Evolutionary conservation across 1,140 invertebrate genomes (phyloP), one percentile per base, ranked within the genome.

Genomic region (Ooceraea biroi): DNA sequence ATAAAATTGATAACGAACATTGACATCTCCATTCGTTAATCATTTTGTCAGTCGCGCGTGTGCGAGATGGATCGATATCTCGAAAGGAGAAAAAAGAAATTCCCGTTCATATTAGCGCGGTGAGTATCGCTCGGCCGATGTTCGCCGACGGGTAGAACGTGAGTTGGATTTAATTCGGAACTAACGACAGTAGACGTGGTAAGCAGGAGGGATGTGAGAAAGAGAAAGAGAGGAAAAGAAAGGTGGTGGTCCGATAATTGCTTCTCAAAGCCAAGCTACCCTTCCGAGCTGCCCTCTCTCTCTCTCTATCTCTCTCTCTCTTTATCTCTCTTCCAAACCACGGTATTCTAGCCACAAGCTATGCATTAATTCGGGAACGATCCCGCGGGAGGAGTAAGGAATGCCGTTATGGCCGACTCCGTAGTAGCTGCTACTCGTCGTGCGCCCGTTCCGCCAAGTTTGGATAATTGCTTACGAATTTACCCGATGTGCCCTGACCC

Each of bases 341-440:
- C 46, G 60, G 55, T 63, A 90, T 90, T 87, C 87, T n/a, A 65
- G 73, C 83, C 87, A 90, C 83, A 85, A 60, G 74, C 80, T 86
- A 83, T 89, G 85, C 90, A 90, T 91, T 91, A 91, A 91, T 91
- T 90, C 85, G 82, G 73, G 60, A 89, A 86, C 82, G 87, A 88
- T 91, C 85, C 84, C 88, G 46, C 57, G 88, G 82, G 88, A 85
- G 86, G 80, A 90, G 89, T 89, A 90, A 91, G 90, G 88, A 91
- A 90, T 89, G 74, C 82, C 68, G 52, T 83, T 76, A 77, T 65
- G 85, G 90, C 57, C 71, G 84, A 85, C 83, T 88, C 73, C 65
- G 36, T 36, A 36, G 36, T 36, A 61, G 46, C 46, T 71, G 71
- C 72, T 80, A 78, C 50, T 50, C 82, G 52, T 85, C 63, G 61